Percentiles rank a stretch among this genome's conserved stretches.
phyloP scores from a whole-genome alignment of 2,888 invertebrate species.

The Conops quadrifasciatus region DNA sequence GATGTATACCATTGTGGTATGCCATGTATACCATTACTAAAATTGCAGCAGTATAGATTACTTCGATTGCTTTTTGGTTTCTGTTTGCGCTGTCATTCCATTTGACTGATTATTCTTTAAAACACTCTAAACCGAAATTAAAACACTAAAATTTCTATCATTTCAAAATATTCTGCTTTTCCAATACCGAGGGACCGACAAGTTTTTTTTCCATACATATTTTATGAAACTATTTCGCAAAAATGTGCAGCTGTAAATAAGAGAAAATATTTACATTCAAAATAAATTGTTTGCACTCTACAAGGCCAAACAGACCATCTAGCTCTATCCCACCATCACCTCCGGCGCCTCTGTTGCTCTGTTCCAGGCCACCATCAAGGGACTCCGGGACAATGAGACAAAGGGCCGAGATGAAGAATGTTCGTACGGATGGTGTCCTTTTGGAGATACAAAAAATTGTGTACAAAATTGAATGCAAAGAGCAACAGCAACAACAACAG shows the following conservation, averaged over 20 bases:
- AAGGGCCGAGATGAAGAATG: not conserved
- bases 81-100: not conserved
- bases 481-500: not conserved
- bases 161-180: not conserved
- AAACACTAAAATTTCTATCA: not conserved
- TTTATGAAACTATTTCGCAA: not conserved
- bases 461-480: not conserved
- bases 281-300: not conserved
- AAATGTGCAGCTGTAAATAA: constrained; percentile 10
- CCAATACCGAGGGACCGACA: not conserved
- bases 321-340: not conserved
- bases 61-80: not conserved
- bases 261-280: not conserved
- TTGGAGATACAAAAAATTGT: not conserved
- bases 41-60: not conserved
- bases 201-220: not conserved
- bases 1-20: too few relatives aligned
- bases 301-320: not conserved
- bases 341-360: not conserved
- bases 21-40: too few relatives aligned
- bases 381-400: not conserved
- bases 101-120: not conserved
- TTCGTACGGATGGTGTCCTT: not conserved
- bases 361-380: not conserved
- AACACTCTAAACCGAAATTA: not conserved